These are phyloP conservation scores for Watersipora subatra DNA, from an alignment of 1,140 invertebrate genomes.

Conservation along the genomic window DNA sequence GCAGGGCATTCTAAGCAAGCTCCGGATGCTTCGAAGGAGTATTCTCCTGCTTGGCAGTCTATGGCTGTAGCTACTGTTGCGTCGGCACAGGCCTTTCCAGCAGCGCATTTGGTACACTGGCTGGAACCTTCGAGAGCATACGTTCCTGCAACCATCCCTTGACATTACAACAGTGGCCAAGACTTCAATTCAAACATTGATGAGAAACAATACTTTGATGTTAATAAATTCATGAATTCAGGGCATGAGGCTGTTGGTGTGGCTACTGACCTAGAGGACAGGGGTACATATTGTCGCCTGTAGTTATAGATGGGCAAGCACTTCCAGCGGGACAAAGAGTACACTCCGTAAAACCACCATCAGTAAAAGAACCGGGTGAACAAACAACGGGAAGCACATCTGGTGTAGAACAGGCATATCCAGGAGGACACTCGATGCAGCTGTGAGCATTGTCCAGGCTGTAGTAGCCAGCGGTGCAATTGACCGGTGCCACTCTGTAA, in stretches of 20 bases:
- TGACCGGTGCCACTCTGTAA: slow-evolving; percentile 15
- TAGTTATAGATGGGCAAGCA: slow-evolving; percentile 25
- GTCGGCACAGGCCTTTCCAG: slow-evolving; percentile 23
- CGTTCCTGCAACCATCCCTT: slow-evolving; percentile 21
- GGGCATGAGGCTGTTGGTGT: too few relatives aligned
- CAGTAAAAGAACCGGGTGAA: slow-evolving; percentile 19
- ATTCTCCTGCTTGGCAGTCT: slow-evolving; percentile 21
- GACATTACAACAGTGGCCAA: too few relatives aligned
- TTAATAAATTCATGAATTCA: too few relatives aligned
- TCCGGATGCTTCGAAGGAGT: slow-evolving; percentile 18
- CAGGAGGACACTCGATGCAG: slow-evolving; percentile 28
- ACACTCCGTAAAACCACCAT: slow-evolving; percentile 17
- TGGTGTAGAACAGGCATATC: slow-evolving; percentile 21
- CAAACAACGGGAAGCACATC: slow-evolving; percentile 18
- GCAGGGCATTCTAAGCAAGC: slow-evolving; percentile 25
- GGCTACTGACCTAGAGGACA: slow-evolving; percentile 20
- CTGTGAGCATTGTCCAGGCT: slow-evolving; percentile 16
- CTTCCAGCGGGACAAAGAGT: slow-evolving; percentile 22
- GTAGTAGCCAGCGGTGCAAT: slow-evolving; percentile 23
- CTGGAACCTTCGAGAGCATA: slow-evolving; percentile 22
- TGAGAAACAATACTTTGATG: too few relatives aligned
- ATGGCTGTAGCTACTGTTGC: slow-evolving; percentile 15
- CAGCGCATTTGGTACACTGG: slow-evolving; percentile 23
- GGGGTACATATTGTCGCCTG: slow-evolving; percentile 12
- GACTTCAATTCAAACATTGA: too few relatives aligned